These are phyloP conservation scores for Ptilonorhynchus violaceus DNA, from an alignment of 2,113 vertebrate species.

Conservation along the genomic window DNA sequence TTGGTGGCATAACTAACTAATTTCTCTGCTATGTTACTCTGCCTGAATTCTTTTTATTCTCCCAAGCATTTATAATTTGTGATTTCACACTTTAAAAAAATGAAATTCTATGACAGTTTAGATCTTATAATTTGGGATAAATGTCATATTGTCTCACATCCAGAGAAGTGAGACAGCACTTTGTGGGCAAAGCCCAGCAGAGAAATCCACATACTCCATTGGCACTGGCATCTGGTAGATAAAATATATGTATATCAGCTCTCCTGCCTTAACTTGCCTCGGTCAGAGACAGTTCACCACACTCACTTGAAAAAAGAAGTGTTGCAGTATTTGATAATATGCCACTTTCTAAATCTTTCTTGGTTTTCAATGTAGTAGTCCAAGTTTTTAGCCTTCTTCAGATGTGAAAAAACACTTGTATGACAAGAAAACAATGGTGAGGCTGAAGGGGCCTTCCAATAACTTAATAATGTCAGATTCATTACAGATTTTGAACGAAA, in stretches of 20 bases:
- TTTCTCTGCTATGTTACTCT: neutral
- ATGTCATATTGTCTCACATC: neutral
- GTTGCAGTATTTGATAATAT: neutral
- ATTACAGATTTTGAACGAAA: neutral
- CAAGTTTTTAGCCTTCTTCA: neutral
- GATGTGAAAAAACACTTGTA: rapidly evolving
- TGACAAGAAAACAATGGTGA: neutral
- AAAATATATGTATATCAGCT: neutral
- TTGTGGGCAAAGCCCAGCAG: neutral
- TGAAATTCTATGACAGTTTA: neutral
- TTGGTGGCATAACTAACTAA: neutral
- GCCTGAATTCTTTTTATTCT: neutral
- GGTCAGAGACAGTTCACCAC: neutral
- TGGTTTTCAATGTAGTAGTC: neutral
- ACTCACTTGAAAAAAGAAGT: neutral
- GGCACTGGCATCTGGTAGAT: neutral
- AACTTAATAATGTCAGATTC: neutral
- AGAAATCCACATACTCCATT: neutral
- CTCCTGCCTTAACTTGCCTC: neutral
- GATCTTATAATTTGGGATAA: neutral
- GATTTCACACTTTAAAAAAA: neutral
- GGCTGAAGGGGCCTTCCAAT: neutral
- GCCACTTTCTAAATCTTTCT: neutral
- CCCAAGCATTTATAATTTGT: neutral
- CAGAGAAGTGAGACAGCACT: neutral